Conservation (phyloP, 2,113 vertebrate genomes). For the Sphaerodactylus townsendi region DNA sequence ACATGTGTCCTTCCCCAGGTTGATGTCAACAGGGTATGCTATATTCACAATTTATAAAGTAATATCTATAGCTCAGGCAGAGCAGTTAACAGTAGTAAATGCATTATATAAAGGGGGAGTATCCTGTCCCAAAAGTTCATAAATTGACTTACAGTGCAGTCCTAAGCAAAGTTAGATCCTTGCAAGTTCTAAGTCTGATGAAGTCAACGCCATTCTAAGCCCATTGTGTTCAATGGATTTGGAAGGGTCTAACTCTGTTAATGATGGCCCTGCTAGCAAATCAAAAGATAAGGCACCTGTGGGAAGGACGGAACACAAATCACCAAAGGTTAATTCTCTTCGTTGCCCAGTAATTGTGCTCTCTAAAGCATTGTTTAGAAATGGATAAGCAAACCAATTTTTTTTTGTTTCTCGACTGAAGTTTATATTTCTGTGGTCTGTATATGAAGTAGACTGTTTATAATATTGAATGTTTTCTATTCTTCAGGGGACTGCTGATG, state of each 20-base stretch:
- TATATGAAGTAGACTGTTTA: neutral
- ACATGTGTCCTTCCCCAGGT: too few species aligned
- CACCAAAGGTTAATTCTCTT: too few species aligned
- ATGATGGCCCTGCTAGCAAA: too few species aligned
- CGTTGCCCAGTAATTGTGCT: neutral
- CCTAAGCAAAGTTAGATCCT: neutral
- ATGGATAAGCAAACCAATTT: neutral
- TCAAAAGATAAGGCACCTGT: too few species aligned
- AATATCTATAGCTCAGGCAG: neutral
- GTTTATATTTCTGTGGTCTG: neutral
- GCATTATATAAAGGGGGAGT: neutral
- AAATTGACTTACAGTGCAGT: neutral
- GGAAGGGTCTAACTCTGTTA: too few species aligned
- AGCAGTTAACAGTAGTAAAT: neutral
- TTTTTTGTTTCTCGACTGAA: neutral
- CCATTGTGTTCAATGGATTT: too few species aligned
- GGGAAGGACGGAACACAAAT: too few species aligned
- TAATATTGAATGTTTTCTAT: conserved; percentile 41
- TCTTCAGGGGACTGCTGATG: conserved; percentile 89
- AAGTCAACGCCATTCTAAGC: too few species aligned
- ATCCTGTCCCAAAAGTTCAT: neutral
- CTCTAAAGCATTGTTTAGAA: neutral
- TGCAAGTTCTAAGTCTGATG: too few species aligned
- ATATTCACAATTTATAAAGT: neutral
- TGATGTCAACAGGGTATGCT: neutral